Base-by-base conservation (phyloP, 64 coral and sea anemone genomes). In the Pachyseris speciosa region DNA sequence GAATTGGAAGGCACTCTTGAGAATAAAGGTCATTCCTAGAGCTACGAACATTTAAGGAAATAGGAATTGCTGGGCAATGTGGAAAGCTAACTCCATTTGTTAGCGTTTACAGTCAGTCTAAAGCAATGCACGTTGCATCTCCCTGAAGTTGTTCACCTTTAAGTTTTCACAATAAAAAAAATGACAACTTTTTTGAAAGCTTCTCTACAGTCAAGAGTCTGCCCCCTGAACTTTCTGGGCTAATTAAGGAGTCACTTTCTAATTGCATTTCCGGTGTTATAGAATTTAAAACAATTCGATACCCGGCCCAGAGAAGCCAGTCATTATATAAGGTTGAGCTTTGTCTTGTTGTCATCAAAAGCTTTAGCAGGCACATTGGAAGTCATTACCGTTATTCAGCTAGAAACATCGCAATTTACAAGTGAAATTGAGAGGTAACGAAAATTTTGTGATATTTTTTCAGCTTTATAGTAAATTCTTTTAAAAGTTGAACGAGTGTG, bases 201-300 rank as follows among this genome's bases (percentile, higher is more conserved):
- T 37, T 15, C 22, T 57, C 1, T 20, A 57, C 16, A 57, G 12
- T 20, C 36, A 71, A 22, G 33, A 4, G 29, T 34, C 7, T n/a
- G 8, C 5, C 67, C 67, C 22, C 67, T 70, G 67, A 71, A 36
- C 16, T 71, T 36, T 19, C 22, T 36, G 19, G 67, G 30, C 67
- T 71, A 40, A 9, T 20, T 39, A 37, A 81, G 77, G 58, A 61
- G 63, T 34, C 22, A 19, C 53, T 22, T 61, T 61, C 20, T 61
- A 81, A 36, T 39, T 40, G 52, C 20, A 81, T 81, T 81, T 81
- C 77, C 77, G 77, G 77, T 40, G 28, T 80, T n/a, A n/a, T n/a
- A n/a, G n/a, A n/a, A n/a, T n/a, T 51, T 58, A 22, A 80, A 37
- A 27, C 22, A 37, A 28, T 37, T 58, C 33, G 26, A 81, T 39